Conservation (phyloP, 2,797 vertebrate species). For the Neosilurus hyrtlii region DNA sequence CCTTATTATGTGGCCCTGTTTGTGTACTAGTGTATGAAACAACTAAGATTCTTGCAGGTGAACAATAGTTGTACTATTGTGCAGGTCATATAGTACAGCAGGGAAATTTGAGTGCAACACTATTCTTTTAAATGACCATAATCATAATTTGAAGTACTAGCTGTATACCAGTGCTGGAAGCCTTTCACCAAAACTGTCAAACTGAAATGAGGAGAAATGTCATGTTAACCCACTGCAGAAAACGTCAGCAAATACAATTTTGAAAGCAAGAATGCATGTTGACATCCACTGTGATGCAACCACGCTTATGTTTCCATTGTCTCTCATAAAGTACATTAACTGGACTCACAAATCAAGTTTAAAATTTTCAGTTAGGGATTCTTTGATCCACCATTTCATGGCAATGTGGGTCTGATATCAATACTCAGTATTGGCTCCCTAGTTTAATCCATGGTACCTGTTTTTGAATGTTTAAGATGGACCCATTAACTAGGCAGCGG, state of each 20-base stretch:
- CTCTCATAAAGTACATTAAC: neutral
- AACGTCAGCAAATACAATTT: neutral
- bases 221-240: slow-evolving; percentile 12
- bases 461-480: slow-evolving; percentile 2
- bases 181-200: slow-evolving; percentile 8
- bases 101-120: neutral
- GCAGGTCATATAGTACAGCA: slow-evolving; percentile 6
- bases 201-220: neutral
- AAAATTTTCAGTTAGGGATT: slow-evolving; percentile 6
- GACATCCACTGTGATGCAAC: neutral
- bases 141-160: neutral
- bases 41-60: neutral
- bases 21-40: slow-evolving; percentile 14
- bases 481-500: neutral
- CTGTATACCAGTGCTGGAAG: slow-evolving; percentile 1
- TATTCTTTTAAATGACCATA: neutral
- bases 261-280: neutral
- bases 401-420: slow-evolving; percentile 8
- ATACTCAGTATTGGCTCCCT: slow-evolving; percentile 31
- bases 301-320: neutral
- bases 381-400: neutral
- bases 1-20: slow-evolving; percentile 1
- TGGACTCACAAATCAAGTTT: slow-evolving; percentile 17
- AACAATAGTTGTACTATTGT: neutral
- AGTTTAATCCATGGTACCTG: slow-evolving; percentile 19